Evolutionary conservation across 2,797 vertebrate genomes (phyloP), one percentile per base, ranked within the genome.

Genomic region (Setipinna tenuifilis): DNA sequence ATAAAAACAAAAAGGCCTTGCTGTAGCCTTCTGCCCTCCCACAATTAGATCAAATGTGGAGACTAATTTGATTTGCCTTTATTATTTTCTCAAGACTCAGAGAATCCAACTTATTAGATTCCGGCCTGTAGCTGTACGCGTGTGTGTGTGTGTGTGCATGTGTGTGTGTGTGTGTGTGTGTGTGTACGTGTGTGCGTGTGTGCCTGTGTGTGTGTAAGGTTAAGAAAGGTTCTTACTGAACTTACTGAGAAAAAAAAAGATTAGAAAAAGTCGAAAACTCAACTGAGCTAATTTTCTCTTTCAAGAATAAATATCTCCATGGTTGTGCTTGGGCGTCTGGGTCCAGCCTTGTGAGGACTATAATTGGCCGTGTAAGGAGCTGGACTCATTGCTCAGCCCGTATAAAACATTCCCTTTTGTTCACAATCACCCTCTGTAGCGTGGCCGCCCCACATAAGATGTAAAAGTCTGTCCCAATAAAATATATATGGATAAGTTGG

Each of bases 71-170:
- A 91, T 92, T 84, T 84, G 59, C 83, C 85, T 87, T 89, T 84
- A 89, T 90, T 89, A 88, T 90, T 89, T 87, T 86, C 87, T 89
- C 84, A 81, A 88, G 90, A 91, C 88, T 88, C 81, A 3, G 59
- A 85, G 82, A 80, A 86, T 88, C 75, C 31, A 81, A 54, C 83
- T 90, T 88, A 89, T 89, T 88, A 88, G 85, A 90, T 81, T 83
- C 58, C 85, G 83, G 57, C 85, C 65, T 85, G 86, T 84, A 83
- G 87, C 58, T 35, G 85, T 81, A 59, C 85, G 80, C 50, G 71
- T 86, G 81, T 65, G 54, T 54, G 57, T 82, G 81, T 54, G 50
- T 54, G 50, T 54, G 50, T 54, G 50, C 9, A 7, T 54, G 81
- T 82, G 14, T 50, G 81, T 82, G 81, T 82, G 46, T 50, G 57